Evolutionary conservation across 2,888 invertebrate species (phyloP).

Genomic region (Epinotia brunnichana): DNA sequence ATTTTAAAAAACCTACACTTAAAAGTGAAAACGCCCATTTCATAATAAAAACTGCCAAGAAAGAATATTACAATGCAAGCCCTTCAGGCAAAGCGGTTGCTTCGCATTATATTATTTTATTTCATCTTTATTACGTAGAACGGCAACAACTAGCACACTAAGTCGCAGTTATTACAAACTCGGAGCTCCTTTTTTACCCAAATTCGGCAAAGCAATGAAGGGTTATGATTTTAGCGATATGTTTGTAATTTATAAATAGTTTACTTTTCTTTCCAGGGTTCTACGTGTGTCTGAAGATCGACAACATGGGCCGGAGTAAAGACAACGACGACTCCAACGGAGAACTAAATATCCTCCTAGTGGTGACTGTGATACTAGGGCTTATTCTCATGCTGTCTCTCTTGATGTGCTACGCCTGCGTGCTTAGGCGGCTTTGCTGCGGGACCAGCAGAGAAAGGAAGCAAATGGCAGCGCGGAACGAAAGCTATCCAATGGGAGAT

Average conservation of each 20-base stretch:
- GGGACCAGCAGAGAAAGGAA: conserved; percentile 80
- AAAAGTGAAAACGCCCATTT: too few species aligned
- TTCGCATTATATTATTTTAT: not conserved
- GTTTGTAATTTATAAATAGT: not conserved
- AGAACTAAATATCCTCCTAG: conserved; percentile 83
- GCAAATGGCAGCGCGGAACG: conserved; percentile 71
- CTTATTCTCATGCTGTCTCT: conserved; percentile 85
- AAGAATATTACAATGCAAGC: not conserved
- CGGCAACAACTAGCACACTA: not conserved
- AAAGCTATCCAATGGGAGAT: conserved; percentile 85
- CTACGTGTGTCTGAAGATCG: conserved; percentile 50
- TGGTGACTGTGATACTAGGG: conserved; percentile 84
- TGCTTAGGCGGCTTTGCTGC: conserved; percentile 86
- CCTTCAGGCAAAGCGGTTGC: not conserved
- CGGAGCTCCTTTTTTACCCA: not conserved
- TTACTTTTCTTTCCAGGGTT: conserved; percentile 61
- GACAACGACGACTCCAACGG: conserved; percentile 77
- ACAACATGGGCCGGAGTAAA: conserved; percentile 68
- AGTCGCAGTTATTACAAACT: not conserved
- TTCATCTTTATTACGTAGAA: not conserved
- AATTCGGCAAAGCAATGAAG: too few species aligned
- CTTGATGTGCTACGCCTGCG: conserved; percentile 87
- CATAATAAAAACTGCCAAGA: not conserved
- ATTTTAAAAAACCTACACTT: too few species aligned
- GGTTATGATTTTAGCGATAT: too few species aligned